phyloP scores from a whole-genome alignment of 2,113 vertebrate genomes.

The Mola mola region DNA sequence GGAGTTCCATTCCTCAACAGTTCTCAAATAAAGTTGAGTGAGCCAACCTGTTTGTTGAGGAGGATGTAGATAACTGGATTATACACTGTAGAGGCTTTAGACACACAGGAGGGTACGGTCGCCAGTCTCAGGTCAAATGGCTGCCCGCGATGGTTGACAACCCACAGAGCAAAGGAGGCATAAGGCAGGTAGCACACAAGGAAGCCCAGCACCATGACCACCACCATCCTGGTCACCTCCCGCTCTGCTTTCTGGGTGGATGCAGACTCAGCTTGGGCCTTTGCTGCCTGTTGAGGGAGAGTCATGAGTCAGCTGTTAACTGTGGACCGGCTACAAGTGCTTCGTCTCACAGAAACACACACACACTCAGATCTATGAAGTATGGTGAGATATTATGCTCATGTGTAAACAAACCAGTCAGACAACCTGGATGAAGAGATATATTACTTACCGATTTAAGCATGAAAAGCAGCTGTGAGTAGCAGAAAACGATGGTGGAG shows the following conservation, averaged over 20 bases:
- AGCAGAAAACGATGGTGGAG: conserved; percentile 78
- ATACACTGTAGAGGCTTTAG: conserved; percentile 82
- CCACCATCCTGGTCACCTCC: conserved; percentile 83
- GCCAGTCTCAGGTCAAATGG: conserved; percentile 76
- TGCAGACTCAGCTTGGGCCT: conserved; percentile 80
- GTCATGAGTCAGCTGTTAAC: too few species aligned
- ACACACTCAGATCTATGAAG: too few species aligned
- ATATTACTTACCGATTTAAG: conserved; percentile 72
- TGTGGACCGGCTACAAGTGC: too few species aligned
- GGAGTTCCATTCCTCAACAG: too few species aligned
- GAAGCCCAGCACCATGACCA: conserved; percentile 82
- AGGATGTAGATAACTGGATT: conserved; percentile 83
- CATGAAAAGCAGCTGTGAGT: conserved; percentile 78
- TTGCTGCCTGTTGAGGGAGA: conserved; percentile 74
- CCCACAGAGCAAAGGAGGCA: conserved; percentile 76
- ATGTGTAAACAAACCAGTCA: background rate
- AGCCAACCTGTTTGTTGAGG: conserved; percentile 81
- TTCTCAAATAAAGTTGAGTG: background rate
- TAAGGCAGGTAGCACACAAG: conserved; percentile 82
- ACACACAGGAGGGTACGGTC: conserved; percentile 78
- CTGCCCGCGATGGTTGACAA: conserved; percentile 70
- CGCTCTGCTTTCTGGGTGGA: conserved; percentile 83
- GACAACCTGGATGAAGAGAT: background rate
- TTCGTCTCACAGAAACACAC: too few species aligned
- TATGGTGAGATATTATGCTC: background rate